These are phyloP conservation scores for Cryptocheilus praepositus DNA, from an alignment of 2,888 invertebrate species.

Conservation along the genomic window DNA sequence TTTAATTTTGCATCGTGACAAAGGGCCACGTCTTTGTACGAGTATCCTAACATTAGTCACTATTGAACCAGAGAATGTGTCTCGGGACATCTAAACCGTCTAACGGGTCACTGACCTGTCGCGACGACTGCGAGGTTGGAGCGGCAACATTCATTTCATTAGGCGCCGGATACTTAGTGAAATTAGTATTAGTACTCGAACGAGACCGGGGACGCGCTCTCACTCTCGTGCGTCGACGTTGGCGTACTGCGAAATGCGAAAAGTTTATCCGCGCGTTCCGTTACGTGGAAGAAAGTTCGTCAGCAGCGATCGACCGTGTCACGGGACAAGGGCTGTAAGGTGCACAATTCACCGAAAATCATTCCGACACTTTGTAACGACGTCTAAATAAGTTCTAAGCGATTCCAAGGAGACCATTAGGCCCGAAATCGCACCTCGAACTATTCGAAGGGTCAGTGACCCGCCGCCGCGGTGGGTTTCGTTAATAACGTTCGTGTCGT, in stretches of 20 bases:
- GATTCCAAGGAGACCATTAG: too few species aligned
- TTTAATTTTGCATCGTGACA: too few species aligned
- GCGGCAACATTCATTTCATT: conserved; percentile 52
- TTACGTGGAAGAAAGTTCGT: too few species aligned
- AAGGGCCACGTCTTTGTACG: too few species aligned
- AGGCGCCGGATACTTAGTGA: conserved; percentile 49
- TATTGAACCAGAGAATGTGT: conserved; percentile 39
- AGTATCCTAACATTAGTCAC: conserved; percentile 22
- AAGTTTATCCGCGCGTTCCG: too few species aligned
- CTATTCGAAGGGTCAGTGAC: conserved; percentile 44
- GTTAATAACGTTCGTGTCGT: conserved; percentile 37
- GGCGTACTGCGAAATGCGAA: conserved; percentile 20
- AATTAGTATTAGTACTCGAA: conserved; percentile 42
- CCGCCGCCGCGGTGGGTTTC: conserved; percentile 35
- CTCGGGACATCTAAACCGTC: conserved; percentile 29
- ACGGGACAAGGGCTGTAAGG: background rate
- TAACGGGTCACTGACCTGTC: conserved; percentile 32
- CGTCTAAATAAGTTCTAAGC: too few species aligned
- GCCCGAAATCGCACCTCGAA: conserved; percentile 25
- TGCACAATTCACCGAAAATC: too few species aligned
- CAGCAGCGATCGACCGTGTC: background rate
- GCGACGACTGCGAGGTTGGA: conserved; percentile 29
- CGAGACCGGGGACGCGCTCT: conserved; percentile 5
- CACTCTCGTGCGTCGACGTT: background rate
- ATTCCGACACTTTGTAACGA: too few species aligned